phyloP scores from a whole-genome alignment of 1,140 invertebrate species.

The Diabrotica undecimpunctata region DNA sequence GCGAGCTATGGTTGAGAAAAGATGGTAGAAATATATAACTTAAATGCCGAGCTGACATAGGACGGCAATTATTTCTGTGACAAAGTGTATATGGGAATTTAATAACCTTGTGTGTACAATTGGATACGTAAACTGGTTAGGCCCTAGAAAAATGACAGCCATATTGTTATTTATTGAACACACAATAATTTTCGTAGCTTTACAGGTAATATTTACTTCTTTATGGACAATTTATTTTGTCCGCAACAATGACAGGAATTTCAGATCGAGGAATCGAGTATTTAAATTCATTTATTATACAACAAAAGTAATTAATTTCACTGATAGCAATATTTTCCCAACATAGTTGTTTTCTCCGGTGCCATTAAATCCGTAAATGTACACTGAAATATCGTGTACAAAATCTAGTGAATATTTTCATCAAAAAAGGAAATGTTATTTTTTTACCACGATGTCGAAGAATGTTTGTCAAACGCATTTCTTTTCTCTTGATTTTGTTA shows the following conservation, averaged over 20 bases:
- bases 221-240: not conserved
- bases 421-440: too few relatives aligned
- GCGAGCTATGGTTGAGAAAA: constrained; percentile 21
- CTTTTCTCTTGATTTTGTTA: too few relatives aligned
- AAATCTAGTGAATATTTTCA: too few relatives aligned
- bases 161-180: constrained; percentile 18
- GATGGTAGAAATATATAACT: constrained; percentile 10
- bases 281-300: not conserved
- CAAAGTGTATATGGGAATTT: constrained; percentile 14
- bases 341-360: too few relatives aligned
- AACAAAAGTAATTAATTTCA: too few relatives aligned
- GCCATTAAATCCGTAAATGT: too few relatives aligned
- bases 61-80: constrained; percentile 15
- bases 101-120: constrained; percentile 3
- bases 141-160: constrained; percentile 8
- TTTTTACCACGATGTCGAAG: too few relatives aligned
- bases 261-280: constrained; percentile 3
- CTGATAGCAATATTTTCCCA: too few relatives aligned
- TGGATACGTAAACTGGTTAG: constrained; percentile 6
- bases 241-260: constrained; percentile 6
- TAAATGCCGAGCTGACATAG: not conserved
- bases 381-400: too few relatives aligned
- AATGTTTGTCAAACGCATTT: too few relatives aligned
- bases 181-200: constrained; percentile 4
- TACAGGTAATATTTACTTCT: constrained; percentile 8